phyloP scores from a whole-genome alignment of 1,140 invertebrate species.

The Drosophila mojavensis region DNA sequence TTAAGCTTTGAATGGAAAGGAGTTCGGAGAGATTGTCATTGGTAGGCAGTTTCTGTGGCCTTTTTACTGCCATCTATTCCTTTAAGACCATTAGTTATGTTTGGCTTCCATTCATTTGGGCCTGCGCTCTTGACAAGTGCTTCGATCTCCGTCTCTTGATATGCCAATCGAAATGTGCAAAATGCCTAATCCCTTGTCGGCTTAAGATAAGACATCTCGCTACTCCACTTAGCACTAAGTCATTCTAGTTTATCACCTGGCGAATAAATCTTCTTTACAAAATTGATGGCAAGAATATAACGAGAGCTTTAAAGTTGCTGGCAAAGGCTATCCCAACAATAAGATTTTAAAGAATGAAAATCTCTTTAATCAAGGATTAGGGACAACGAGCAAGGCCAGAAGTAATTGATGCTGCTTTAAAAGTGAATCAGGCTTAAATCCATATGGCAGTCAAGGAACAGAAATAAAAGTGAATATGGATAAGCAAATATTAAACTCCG shows the following conservation, averaged over 20 bases:
- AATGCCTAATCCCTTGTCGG: slow-evolving; percentile 69
- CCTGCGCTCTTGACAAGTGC: slow-evolving; percentile 40
- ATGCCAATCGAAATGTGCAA: slow-evolving; percentile 63
- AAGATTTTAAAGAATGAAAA: background rate
- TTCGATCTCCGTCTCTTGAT: slow-evolving; percentile 58
- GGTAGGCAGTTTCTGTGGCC: background rate
- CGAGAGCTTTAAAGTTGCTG: background rate
- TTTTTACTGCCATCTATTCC: background rate
- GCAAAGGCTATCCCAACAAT: background rate
- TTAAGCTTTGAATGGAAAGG: background rate
- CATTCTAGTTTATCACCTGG: slow-evolving; percentile 33
- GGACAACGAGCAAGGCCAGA: no score
- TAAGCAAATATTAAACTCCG: background rate
- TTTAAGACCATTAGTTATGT: slow-evolving; percentile 33
- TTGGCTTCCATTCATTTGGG: slow-evolving; percentile 9
- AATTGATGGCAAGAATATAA: background rate
- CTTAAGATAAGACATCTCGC: slow-evolving; percentile 37
- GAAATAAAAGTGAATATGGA: no score
- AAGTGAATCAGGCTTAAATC: no score
- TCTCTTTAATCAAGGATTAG: background rate
- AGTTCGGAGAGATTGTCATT: background rate
- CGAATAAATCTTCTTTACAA: slow-evolving; percentile 24
- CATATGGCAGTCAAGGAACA: no score
- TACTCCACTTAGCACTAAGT: slow-evolving; percentile 46
- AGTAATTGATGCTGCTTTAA: no score